Conservation (phyloP, 1,140 invertebrate genomes). For the Drosophila navojoa region DNA sequence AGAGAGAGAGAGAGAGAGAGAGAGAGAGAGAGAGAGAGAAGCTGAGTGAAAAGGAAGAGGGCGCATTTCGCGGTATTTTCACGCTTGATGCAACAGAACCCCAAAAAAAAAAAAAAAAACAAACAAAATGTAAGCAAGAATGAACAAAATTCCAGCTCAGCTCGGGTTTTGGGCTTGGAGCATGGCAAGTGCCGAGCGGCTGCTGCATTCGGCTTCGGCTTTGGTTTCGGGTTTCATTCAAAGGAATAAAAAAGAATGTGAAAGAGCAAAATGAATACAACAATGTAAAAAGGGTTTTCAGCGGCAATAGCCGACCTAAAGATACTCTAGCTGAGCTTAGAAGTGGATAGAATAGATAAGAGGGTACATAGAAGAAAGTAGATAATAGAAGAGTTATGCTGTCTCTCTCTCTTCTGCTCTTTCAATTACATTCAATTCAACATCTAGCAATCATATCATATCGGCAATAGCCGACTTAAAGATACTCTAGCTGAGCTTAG, state of each 20-base stretch:
- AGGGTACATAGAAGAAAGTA: too few species aligned
- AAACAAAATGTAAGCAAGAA: too few species aligned
- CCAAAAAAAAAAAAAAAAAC: slow-evolving; percentile 5
- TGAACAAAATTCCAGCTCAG: slow-evolving; percentile 13
- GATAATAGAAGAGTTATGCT: too few species aligned
- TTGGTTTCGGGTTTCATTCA: slow-evolving; percentile 81
- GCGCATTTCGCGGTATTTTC: slow-evolving; percentile 83
- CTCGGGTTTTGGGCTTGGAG: slow-evolving; percentile 14
- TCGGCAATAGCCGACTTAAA: slow-evolving; percentile 14
- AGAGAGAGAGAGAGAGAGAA: background rate
- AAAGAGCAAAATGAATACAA: background rate
- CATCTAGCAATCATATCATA: too few species aligned
- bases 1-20: background rate
- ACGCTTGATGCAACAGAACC: slow-evolving; percentile 66
- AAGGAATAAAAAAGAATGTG: slow-evolving; percentile 47
- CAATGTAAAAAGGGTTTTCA: background rate
- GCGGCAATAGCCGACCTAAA: slow-evolving; percentile 12
- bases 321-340: slow-evolving; percentile 11
- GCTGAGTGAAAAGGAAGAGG: background rate
- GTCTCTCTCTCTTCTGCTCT: too few species aligned
- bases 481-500: slow-evolving; percentile 11
- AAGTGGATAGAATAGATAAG: too few species aligned
- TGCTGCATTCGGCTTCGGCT: slow-evolving; percentile 37
- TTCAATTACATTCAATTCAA: too few species aligned
- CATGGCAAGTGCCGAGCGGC: slow-evolving; percentile 32